Percentiles rank a stretch among this genome's conserved stretches.
phyloP scores from a whole-genome alignment of 2,797 vertebrate species.

The Rachycentron canadum region DNA sequence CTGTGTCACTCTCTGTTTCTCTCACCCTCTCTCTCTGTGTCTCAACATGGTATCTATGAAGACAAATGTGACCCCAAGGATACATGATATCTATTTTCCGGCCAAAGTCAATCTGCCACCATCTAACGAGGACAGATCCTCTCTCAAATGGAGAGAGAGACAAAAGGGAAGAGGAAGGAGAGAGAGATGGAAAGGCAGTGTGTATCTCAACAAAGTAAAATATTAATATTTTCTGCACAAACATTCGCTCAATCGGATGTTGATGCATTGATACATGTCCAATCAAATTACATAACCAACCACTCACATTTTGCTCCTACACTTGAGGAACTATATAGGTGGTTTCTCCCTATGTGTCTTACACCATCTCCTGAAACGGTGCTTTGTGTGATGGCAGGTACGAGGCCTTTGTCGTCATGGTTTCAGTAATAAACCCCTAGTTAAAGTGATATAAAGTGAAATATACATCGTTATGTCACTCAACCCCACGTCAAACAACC shows the following conservation, averaged over 20 bases:
- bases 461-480: no score
- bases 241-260: neutral
- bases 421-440: neutral
- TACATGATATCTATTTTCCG: conserved; percentile 59
- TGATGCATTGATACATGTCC: neutral
- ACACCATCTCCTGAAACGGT: no score
- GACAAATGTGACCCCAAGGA: conserved; percentile 71
- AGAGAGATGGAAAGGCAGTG: neutral
- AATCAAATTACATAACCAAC: no score
- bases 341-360: no score
- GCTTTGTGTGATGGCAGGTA: no score
- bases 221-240: conserved; percentile 2
- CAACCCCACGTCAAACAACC: no score
- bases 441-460: no score
- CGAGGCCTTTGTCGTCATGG: neutral
- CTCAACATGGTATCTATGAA: conserved; percentile 55
- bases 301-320: neutral
- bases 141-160: conserved; percentile 24
- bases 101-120: conserved; percentile 60
- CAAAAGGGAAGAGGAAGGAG: neutral
- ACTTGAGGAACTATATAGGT: no score
- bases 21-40: conserved; percentile 22
- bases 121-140: conserved; percentile 65
- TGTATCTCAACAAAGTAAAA: conserved; percentile 18
- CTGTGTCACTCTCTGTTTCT: conserved; percentile 44